A percentile compares a stretch with the other conserved stretches of the same genome.
Evolutionary conservation across 2,888 invertebrate genomes (phyloP).

Genomic region (Didymodactylos carnosus): DNA sequence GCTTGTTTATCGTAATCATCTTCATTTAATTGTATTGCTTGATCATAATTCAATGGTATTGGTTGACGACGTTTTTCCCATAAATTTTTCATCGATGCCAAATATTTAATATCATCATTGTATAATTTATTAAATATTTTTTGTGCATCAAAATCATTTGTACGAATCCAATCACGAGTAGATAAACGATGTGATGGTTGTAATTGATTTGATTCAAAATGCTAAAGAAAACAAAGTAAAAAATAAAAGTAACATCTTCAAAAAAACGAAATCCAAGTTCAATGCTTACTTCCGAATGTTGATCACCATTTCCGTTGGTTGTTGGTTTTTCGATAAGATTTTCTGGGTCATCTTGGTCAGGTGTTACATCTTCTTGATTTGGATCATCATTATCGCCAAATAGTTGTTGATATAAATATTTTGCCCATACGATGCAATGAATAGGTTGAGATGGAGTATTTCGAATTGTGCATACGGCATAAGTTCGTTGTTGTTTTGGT

Average conservation of each 20-base stretch:
- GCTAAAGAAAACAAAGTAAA: too few species aligned
- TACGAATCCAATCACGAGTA: conserved; percentile 11
- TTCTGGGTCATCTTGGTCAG: conserved; percentile 84
- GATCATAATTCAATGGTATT: conserved; percentile 44
- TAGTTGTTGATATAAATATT: conserved; percentile 88
- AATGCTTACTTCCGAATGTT: too few species aligned
- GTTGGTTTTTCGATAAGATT: neutral
- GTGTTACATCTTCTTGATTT: conserved; percentile 78
- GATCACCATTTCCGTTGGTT: neutral
- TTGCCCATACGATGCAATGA: conserved; percentile 98
- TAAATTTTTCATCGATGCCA: conserved; percentile 75
- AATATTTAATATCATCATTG: conserved; percentile 74
- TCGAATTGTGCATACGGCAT: conserved; percentile 90
- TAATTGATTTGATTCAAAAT: conserved; percentile 21
- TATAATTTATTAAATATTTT: conserved; percentile 80
- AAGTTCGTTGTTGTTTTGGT: conserved; percentile 59
- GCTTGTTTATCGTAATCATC: neutral
- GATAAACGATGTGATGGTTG: conserved; percentile 31
- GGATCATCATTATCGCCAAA: conserved; percentile 61
- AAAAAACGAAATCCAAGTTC: too few species aligned
- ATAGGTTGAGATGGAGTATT: conserved; percentile 97
- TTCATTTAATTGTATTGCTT: neutral
- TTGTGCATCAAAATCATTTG: conserved; percentile 62
- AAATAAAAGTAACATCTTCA: too few species aligned
- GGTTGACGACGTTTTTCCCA: conserved; percentile 75